Evolutionary conservation across 2,888 invertebrate genomes (phyloP).

Genomic region (Drosophila helvetica): DNA sequence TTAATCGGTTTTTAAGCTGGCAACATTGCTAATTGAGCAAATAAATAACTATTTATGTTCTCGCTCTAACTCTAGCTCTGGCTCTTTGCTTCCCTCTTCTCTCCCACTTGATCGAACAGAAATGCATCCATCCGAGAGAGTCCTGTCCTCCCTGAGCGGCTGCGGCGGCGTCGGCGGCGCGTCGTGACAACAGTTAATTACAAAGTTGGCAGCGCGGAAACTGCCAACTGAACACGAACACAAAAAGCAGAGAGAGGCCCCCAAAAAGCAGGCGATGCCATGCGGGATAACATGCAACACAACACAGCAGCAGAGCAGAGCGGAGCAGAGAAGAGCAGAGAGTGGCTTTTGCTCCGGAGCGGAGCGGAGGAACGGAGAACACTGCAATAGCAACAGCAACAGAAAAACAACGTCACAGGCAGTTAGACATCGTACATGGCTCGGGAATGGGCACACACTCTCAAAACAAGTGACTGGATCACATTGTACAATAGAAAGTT

Average conservation of each 20-base stretch:
- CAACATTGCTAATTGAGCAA: constrained; percentile 67
- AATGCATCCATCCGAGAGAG: constrained; percentile 36
- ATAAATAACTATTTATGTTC: constrained; percentile 50
- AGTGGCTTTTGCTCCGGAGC: background rate
- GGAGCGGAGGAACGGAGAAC: background rate
- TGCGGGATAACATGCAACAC: constrained; percentile 35
- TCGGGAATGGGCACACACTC: constrained; percentile 39
- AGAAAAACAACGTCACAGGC: constrained; percentile 39
- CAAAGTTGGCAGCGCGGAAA: constrained; percentile 74
- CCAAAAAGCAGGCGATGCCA: constrained; percentile 17
- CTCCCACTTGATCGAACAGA: constrained; percentile 22
- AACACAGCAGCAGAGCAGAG: constrained; percentile 9
- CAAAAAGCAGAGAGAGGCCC: constrained; percentile 39
- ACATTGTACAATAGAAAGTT: constrained; percentile 64
- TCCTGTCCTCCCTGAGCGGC: constrained; percentile 16
- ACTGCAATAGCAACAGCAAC: background rate
- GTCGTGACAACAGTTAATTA: constrained; percentile 82
- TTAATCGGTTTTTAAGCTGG: constrained; percentile 44
- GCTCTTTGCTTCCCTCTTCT: background rate
- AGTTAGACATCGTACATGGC: constrained; percentile 41
- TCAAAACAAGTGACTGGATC: constrained; percentile 59
- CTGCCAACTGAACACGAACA: constrained; percentile 66
- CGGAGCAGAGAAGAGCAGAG: constrained; percentile 8
- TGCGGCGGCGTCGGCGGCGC: constrained; percentile 4
- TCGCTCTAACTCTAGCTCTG: background rate